phyloP scores from a whole-genome alignment of 1,140 invertebrate genomes.

The Periplaneta americana region DNA sequence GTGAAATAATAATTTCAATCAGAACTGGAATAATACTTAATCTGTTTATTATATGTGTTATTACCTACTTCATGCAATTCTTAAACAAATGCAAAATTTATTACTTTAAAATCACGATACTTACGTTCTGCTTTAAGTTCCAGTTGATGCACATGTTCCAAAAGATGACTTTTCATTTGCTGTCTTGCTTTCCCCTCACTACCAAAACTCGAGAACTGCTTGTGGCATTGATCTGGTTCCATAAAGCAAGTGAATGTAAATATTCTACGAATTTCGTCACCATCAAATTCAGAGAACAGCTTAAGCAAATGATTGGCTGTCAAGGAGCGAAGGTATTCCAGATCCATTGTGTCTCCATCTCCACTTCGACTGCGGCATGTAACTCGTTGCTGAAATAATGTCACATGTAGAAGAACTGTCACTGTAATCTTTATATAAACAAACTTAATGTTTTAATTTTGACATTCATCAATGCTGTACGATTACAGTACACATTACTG shows the following conservation, averaged over 20 bases:
- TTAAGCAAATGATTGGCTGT: slow-evolving; percentile 47
- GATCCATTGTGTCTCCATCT: neutral
- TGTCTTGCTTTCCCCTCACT: slow-evolving; percentile 48
- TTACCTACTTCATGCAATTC: no score
- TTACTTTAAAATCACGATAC: no score
- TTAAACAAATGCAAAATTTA: no score
- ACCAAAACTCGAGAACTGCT: slow-evolving; percentile 51
- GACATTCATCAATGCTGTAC: no score
- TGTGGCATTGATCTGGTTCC: slow-evolving; percentile 38
- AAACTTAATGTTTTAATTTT: no score
- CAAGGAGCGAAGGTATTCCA: slow-evolving; percentile 26
- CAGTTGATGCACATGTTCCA: slow-evolving; percentile 39
- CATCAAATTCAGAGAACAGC: slow-evolving; percentile 48
- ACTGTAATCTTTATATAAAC: neutral
- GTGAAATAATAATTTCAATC: no score
- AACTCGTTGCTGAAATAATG: neutral
- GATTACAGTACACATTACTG: no score
- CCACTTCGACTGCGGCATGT: neutral
- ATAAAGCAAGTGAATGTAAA: slow-evolving; percentile 51
- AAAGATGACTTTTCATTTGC: slow-evolving; percentile 48
- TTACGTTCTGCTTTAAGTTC: slow-evolving; percentile 33
- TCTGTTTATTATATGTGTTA: no score
- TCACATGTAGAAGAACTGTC: neutral
- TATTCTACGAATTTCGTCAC: slow-evolving; percentile 49
- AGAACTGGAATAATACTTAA: no score